These are phyloP conservation scores for Drosophila villosipedis DNA, from an alignment of 2,888 invertebrate species.

Conservation along the genomic window DNA sequence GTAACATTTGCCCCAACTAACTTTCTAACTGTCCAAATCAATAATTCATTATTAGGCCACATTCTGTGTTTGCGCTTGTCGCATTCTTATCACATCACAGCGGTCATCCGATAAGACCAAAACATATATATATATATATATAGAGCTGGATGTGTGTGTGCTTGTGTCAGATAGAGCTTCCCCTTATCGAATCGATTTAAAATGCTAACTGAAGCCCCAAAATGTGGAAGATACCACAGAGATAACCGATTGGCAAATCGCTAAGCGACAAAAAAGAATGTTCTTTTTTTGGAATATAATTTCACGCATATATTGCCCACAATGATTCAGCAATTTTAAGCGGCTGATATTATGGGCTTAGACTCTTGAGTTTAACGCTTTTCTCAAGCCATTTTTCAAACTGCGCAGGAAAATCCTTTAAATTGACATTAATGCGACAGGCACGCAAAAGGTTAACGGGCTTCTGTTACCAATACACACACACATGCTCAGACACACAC, in stretches of 20 bases:
- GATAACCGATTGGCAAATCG: constrained; percentile 19
- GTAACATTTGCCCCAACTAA: not conserved
- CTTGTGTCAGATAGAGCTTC: not conserved
- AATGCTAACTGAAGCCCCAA: constrained; percentile 4
- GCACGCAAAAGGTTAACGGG: constrained; percentile 43
- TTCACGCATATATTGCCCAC: constrained; percentile 31
- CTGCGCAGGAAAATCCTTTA: constrained; percentile 53
- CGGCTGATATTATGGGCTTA: constrained; percentile 42
- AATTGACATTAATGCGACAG: constrained; percentile 65
- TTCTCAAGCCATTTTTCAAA: constrained; percentile 16
- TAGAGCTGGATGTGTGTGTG: not conserved
- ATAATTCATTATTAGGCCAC: constrained; percentile 39
- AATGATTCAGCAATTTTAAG: constrained; percentile 36
- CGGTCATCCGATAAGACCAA: constrained; percentile 19
- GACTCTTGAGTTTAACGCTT: constrained; percentile 25
- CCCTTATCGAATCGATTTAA: constrained; percentile 22
- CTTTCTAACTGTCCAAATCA: constrained; percentile 38
- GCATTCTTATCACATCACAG: constrained; percentile 30
- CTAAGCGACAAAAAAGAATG: not conserved
- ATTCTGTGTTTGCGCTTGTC: constrained; percentile 29
- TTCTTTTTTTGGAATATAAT: constrained; percentile 6
- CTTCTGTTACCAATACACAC: constrained; percentile 20
- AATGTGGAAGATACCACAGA: not conserved
- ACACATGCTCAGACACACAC: not conserved
- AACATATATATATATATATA: not conserved